These are phyloP conservation scores for Aethina tumida DNA, from an alignment of 1,140 invertebrate genomes.

Conservation along the genomic window DNA sequence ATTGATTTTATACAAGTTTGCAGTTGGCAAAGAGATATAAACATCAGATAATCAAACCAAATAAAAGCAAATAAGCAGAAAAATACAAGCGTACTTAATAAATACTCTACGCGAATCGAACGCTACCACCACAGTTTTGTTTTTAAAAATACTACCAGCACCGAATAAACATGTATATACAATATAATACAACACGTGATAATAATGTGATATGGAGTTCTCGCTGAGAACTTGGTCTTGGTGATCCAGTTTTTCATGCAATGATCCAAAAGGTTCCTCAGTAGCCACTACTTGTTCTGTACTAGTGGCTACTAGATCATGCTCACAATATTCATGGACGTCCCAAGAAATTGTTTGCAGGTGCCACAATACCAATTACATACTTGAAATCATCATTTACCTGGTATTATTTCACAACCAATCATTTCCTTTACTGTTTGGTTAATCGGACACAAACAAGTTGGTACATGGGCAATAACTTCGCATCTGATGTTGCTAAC, in stretches of 20 bases:
- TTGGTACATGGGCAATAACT: slow-evolving; percentile 39
- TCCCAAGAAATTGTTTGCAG: slow-evolving; percentile 1
- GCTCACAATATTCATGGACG: slow-evolving; percentile 3
- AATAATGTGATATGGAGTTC: slow-evolving; percentile 12
- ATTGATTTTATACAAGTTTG: slow-evolving; percentile 12
- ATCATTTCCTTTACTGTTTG: slow-evolving; percentile 26
- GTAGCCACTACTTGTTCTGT: neutral
- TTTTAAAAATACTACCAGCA: neutral
- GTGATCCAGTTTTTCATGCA: slow-evolving; percentile 20
- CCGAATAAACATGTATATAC: slow-evolving; percentile 9
- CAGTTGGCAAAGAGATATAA: no score
- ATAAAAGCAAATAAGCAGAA: slow-evolving; percentile 14
- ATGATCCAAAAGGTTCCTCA: slow-evolving; percentile 19
- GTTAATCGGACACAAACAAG: slow-evolving; percentile 41
- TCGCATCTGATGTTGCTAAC: slow-evolving; percentile 34
- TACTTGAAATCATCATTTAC: slow-evolving; percentile 36
- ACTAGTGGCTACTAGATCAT: slow-evolving; percentile 1
- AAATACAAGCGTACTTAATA: slow-evolving; percentile 11
- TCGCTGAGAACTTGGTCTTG: slow-evolving; percentile 19
- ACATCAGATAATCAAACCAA: no score
- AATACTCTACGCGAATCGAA: neutral
- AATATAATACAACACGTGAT: slow-evolving; percentile 7
- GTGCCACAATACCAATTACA: neutral
- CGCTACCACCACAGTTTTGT: neutral
- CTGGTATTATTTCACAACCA: slow-evolving; percentile 47